Base-by-base conservation (phyloP, 2,888 invertebrate species). In the Ryuthela nishihirai region DNA sequence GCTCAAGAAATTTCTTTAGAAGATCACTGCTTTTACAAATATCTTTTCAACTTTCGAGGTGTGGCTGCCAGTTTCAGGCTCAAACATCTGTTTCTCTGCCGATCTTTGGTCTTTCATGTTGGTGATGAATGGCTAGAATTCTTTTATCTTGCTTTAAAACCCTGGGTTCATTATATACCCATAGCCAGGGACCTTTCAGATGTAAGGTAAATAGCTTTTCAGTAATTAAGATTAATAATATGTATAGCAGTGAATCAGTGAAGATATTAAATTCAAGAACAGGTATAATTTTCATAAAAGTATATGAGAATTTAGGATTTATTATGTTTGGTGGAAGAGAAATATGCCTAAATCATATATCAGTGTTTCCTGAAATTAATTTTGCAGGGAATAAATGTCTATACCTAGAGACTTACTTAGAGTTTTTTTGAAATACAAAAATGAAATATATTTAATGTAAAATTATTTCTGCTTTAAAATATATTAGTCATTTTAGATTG, bases 51-150 rank as follows among this genome's bases (percentile, higher is more conserved):
- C 78, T 97, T 91, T 72, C 83, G 95, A 65, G 97, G 97, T 2
- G 95, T 98, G 0, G 95, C 97, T 2, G 97, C 97, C 9, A 95
- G 94, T 74, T 98, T 98, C 72, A 82, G 97, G n/a, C 83, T 94
- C 48, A 95, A 95, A 73, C 95, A 97, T 76, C 79, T 98, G 36
- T 91, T 97, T 70, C 77, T 97, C 0, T 98, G 97, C 72, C 84
- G 85, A 68, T 94, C 94, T 0, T 75, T 95, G 34, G 89, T 98
- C 0, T 90, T 95, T 70, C 95, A 97, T 73, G 92, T 95, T 1
- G 95, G 94, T 0, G 80, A 88, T 67, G 88, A 93, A 64, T 97
- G 95, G 95, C 77, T 83, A 34, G 97, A 98, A 77, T 98, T 97
- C 74, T 98, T 92, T 75, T 98, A 98, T 72, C 81, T 84, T 3